Base-by-base conservation (phyloP, 2,888 invertebrate genomes). In the Rhingia rostrata region DNA sequence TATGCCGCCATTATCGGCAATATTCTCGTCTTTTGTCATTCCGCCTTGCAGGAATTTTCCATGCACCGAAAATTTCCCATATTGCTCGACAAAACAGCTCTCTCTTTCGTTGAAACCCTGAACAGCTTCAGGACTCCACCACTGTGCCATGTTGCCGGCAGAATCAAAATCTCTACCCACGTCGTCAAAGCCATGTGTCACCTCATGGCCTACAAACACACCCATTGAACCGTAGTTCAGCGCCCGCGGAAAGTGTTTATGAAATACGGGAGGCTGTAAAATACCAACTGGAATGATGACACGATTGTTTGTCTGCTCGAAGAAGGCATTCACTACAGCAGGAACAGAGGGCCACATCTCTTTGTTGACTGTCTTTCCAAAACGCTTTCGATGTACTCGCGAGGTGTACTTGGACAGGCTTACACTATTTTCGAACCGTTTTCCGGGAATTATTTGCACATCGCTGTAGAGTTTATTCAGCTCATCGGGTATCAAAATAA, bases 311-410 rank as follows among this genome's bases (percentile, higher is more conserved):
- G 96, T 96, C 0, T 97, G 97, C 0, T 97, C 79, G 41, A 98
- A 98, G 91, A 97, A 97, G 0, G 98, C 97, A 90, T 98, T 98
- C 0, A 97, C 96, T 0, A 96, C 95, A 6, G 96, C 95, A 22
- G 97, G 96, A 0, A 96, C 94, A 96, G 97, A 97, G 53, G 94
- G 94, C 95, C 94, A 96, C 89, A 94, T 94, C 0, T 96, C 95
- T 90, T 95, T 95, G 89, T 97, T 97, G 0, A 96, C 96, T 0
- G 95, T 3, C 4, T 79, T 14, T 0, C 33, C 12, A 14, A 77
- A 75, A 4, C 60, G 96, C 87, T 94, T 94, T 69, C 97, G 92
- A 89, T 96, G 96, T 86, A 95, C 95, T 87, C 93, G 93, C 43
- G 97, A 91, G 80, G 94, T 95, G 90, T 94, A 97, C 81, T 93